Evolutionary conservation across 2,888 invertebrate species (phyloP).

Genomic region (Epinotia demarniana): DNA sequence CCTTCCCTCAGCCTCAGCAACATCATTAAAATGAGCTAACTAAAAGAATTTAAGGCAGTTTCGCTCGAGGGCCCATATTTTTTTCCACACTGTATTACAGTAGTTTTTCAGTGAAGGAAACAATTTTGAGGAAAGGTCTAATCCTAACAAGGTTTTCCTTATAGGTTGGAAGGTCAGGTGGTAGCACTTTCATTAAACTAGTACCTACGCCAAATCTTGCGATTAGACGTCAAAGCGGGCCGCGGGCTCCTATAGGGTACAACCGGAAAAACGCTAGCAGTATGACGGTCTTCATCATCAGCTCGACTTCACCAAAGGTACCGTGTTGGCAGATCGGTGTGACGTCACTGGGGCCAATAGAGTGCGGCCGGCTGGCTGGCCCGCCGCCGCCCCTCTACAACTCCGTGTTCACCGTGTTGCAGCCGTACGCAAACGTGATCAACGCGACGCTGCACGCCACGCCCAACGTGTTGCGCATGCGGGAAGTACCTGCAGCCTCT

Average conservation of each 20-base stretch:
- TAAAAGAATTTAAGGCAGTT: no score
- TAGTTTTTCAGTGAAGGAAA: no score
- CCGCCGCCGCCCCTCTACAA: conserved; percentile 51
- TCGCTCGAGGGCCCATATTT: no score
- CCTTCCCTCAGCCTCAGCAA: background rate
- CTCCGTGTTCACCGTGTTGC: conserved; percentile 72
- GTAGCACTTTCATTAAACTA: no score
- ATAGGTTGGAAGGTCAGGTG: no score
- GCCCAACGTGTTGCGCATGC: conserved; percentile 51
- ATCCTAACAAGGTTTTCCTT: no score
- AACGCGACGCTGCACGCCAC: conserved; percentile 63
- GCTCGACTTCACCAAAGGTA: conserved; percentile 1
- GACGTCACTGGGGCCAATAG: conserved; percentile 71
- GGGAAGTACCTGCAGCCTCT: background rate
- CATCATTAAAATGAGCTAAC: background rate
- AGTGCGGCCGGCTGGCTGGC: conserved; percentile 52
- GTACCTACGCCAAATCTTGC: no score
- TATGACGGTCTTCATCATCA: background rate
- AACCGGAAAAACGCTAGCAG: no score
- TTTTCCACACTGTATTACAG: no score
- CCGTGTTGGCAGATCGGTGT: conserved; percentile 60
- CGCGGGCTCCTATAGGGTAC: no score
- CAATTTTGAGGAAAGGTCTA: no score
- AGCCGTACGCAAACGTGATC: conserved; percentile 64
- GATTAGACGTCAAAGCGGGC: no score